phyloP scores from a whole-genome alignment of 2,888 invertebrate species.

The Osedax frankpressi region DNA sequence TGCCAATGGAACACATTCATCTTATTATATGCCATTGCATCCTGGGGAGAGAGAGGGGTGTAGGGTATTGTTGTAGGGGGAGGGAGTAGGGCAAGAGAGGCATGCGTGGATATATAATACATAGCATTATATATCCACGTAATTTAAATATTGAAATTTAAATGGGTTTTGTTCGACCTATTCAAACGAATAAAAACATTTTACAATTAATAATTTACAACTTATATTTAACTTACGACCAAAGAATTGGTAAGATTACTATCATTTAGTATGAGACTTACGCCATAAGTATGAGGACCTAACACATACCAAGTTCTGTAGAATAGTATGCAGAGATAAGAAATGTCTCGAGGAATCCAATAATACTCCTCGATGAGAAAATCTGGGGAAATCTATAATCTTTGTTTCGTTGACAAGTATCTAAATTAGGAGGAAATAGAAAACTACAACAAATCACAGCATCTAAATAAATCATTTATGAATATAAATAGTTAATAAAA shows the following conservation, averaged over 20 bases:
- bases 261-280: neutral
- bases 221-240: too few relatives aligned
- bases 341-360: slow-evolving; percentile 79
- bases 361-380: slow-evolving; percentile 67
- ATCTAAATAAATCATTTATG: too few relatives aligned
- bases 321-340: slow-evolving; percentile 57
- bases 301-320: slow-evolving; percentile 51
- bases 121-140: too few relatives aligned
- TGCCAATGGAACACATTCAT: slow-evolving; percentile 84
- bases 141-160: too few relatives aligned
- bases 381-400: slow-evolving; percentile 65
- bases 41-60: slow-evolving; percentile 40
- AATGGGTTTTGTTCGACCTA: too few relatives aligned
- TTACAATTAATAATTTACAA: too few relatives aligned
- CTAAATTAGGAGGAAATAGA: slow-evolving; percentile 40
- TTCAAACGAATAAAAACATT: too few relatives aligned
- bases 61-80: neutral
- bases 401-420: slow-evolving; percentile 57
- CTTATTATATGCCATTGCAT: slow-evolving; percentile 78
- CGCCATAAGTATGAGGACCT: neutral
- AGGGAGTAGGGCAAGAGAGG: neutral
- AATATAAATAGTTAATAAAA: too few relatives aligned
- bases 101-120: too few relatives aligned
- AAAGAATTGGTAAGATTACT: too few relatives aligned
- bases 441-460: too few relatives aligned